These are phyloP conservation scores for Leptopterna dolabrata DNA, from an alignment of 2,888 invertebrate species.

Conservation along the genomic window DNA sequence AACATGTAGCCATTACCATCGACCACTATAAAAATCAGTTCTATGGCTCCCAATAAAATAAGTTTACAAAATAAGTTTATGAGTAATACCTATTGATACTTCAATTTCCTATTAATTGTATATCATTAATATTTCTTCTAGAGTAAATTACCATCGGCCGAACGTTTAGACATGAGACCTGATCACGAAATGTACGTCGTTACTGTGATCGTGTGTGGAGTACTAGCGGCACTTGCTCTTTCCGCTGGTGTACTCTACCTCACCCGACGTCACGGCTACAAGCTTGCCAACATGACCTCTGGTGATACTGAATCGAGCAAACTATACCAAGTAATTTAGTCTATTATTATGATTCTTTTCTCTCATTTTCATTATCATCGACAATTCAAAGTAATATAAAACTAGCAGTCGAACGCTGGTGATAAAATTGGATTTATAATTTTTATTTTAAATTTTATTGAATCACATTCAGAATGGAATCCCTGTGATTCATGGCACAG, in stretches of 20 bases:
- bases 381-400: too few relatives aligned
- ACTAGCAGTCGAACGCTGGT: too few relatives aligned
- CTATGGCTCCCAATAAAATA: too few relatives aligned
- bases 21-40: too few relatives aligned
- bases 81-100: too few relatives aligned
- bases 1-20: too few relatives aligned
- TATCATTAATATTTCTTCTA: constrained; percentile 61
- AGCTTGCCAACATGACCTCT: constrained; percentile 80
- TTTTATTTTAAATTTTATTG: too few relatives aligned
- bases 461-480: too few relatives aligned
- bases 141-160: constrained; percentile 70
- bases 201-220: constrained; percentile 73
- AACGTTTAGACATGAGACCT: constrained; percentile 64
- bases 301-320: constrained; percentile 88
- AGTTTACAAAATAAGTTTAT: too few relatives aligned
- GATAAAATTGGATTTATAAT: too few relatives aligned
- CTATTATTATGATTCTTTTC: not conserved
- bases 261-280: constrained; percentile 82
- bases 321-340: constrained; percentile 82
- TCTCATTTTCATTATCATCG: not conserved
- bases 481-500: too few relatives aligned
- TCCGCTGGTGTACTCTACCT: constrained; percentile 75
- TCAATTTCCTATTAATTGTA: too few relatives aligned
- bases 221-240: constrained; percentile 74
- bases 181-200: constrained; percentile 69